Base-by-base conservation (phyloP, 2,113 vertebrate genomes). In the Peromyscus polionotus region DNA sequence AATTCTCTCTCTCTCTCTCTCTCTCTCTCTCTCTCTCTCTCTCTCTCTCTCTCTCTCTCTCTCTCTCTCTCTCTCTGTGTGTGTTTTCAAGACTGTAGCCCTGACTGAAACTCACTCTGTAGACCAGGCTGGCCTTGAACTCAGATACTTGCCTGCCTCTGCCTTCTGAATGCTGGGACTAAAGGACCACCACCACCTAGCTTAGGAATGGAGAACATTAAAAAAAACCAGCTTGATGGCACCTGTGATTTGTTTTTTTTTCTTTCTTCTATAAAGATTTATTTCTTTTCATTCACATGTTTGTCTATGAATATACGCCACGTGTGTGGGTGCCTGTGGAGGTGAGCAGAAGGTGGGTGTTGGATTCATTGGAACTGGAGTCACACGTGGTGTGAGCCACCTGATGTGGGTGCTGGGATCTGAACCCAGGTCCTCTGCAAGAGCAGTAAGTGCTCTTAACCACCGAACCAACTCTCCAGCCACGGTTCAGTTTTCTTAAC, bases 201-300 rank as follows among this genome's bases (percentile, higher is more conserved):
- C 36, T 86, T 19, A 70, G 42, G 14, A 93, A 85, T 4, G 57
- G 81, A 85, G 88, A 85, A 75, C 36, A 93, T 89, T 96, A 33
- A 65, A 75, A 89, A 90, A 61, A 88, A 42, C 39, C 33, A 83
- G 91, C 16, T 36, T n/a, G 83, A 91, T 16, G 67, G 89, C 22
- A 31, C 2, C 17, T 59, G 14, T 26, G 63, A 39, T 77, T 61
- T 84, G 39, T 2, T 57, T 93, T 95, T 61, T 42, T 77, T 59
- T 24, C 19, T 65, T 65, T 85, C n/a, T 63, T 84, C 13, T 31
- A 83, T 26, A 59, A 59, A n/a, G 80, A 39, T 3, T 42, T 26
- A 24, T 16, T 84, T 63, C 24, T 39, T 42, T 63, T 42, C 42
- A 84, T 63, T 28, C 57, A 63, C n/a, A 42, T 1, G 13, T 84